Conservation (phyloP, 1,140 invertebrate species). For the Alviniconcha marisindica region DNA sequence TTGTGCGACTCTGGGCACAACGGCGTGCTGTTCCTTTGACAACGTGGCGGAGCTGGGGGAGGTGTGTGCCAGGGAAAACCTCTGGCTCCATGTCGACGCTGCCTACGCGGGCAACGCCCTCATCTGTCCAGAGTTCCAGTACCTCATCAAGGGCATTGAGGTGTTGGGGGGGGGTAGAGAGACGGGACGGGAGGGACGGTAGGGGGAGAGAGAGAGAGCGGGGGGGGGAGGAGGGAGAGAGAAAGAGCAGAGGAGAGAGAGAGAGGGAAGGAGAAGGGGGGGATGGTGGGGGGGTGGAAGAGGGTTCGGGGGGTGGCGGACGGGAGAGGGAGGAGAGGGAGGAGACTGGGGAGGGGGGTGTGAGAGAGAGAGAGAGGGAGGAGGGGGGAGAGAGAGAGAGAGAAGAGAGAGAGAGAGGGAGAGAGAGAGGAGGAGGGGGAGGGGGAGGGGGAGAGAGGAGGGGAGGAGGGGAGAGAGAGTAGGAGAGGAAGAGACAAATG, state of each 20-base stretch:
- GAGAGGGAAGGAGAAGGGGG: not conserved
- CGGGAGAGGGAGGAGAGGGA: not conserved
- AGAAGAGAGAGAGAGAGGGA: not conserved
- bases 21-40: conserved; percentile 93
- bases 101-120: conserved; percentile 94
- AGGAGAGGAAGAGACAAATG: not conserved
- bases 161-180: conserved; percentile 55
- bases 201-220: too few relatives aligned
- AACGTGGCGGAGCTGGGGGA: conserved; percentile 90
- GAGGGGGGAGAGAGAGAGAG: not conserved
- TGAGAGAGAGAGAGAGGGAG: not conserved
- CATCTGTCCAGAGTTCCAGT: conserved; percentile 94
- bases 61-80: conserved; percentile 84
- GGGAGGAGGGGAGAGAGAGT: not conserved
- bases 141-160: conserved; percentile 92
- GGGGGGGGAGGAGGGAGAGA: not conserved
- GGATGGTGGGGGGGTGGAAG: too few relatives aligned
- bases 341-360: not conserved
- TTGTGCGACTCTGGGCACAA: conserved; percentile 92
- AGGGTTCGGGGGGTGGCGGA: not conserved
- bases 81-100: conserved; percentile 96
- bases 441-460: not conserved
- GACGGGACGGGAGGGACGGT: too few relatives aligned
- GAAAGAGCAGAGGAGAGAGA: not conserved
- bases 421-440: not conserved